phyloP scores from a whole-genome alignment of 2,888 invertebrate species.

The Cryptus viduatorius region DNA sequence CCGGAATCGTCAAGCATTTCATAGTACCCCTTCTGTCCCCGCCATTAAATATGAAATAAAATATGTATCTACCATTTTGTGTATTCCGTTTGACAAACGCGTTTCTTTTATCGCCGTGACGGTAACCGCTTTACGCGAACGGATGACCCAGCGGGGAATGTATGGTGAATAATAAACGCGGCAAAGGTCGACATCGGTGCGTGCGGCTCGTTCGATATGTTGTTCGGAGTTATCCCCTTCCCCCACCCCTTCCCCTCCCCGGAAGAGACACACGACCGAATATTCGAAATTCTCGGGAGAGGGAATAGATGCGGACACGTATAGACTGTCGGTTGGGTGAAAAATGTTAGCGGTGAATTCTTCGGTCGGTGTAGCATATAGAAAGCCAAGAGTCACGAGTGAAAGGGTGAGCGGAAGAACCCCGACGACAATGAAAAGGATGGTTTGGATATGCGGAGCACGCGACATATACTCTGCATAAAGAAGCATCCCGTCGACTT shows the following conservation, averaged over 20 bases:
- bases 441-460: constrained; percentile 68
- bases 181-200: constrained; percentile 37
- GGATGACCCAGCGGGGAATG: neutral
- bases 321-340: constrained; percentile 55
- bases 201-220: constrained; percentile 4
- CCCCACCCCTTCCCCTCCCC: neutral
- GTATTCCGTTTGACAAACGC: constrained; percentile 8
- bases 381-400: neutral
- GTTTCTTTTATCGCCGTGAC: neutral
- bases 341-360: constrained; percentile 61
- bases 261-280: constrained; percentile 36
- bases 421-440: constrained; percentile 53
- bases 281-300: constrained; percentile 68
- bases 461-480: constrained; percentile 42
- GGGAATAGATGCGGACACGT: constrained; percentile 52
- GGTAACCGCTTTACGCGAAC: neutral
- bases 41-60: neutral
- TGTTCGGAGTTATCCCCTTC: neutral
- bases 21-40: too few species aligned
- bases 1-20: neutral
- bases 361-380: neutral
- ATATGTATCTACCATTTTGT: neutral
- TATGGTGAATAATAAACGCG: constrained; percentile 57
- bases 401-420: constrained; percentile 27
- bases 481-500: constrained; percentile 12